phyloP scores from a whole-genome alignment of 2,113 vertebrate genomes.

The Corythaeola cristata region DNA sequence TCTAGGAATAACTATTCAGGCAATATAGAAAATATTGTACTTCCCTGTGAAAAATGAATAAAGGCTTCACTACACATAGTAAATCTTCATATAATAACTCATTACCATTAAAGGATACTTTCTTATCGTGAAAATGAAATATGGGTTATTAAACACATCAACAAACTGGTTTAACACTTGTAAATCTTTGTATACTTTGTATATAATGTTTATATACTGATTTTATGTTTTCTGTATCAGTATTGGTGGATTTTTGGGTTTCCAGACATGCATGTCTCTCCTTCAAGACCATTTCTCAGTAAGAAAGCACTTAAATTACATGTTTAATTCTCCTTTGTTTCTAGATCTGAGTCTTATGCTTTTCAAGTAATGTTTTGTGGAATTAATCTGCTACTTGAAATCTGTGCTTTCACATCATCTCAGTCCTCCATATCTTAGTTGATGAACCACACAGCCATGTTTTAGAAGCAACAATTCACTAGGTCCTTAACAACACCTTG shows the following conservation, averaged over 20 bases:
- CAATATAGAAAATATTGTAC: neutral
- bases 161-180: neutral
- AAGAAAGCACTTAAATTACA: neutral
- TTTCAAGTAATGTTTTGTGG: neutral
- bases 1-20: neutral
- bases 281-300: neutral
- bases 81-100: neutral
- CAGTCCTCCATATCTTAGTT: neutral
- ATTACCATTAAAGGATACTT: neutral
- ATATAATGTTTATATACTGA: neutral
- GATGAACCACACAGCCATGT: neutral
- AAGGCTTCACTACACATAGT: neutral
- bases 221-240: neutral
- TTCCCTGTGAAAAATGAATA: neutral
- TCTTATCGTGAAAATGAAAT: neutral
- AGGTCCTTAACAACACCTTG: neutral
- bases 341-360: neutral
- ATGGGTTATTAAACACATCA: neutral
- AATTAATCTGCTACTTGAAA: neutral
- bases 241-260: neutral
- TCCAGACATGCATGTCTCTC: neutral
- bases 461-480: neutral
- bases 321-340: constrained; percentile 6
- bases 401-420: neutral
- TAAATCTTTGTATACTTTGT: neutral